These are phyloP conservation scores for Gryllus bimaculatus DNA, from an alignment of 1,140 invertebrate species.

Conservation along the genomic window DNA sequence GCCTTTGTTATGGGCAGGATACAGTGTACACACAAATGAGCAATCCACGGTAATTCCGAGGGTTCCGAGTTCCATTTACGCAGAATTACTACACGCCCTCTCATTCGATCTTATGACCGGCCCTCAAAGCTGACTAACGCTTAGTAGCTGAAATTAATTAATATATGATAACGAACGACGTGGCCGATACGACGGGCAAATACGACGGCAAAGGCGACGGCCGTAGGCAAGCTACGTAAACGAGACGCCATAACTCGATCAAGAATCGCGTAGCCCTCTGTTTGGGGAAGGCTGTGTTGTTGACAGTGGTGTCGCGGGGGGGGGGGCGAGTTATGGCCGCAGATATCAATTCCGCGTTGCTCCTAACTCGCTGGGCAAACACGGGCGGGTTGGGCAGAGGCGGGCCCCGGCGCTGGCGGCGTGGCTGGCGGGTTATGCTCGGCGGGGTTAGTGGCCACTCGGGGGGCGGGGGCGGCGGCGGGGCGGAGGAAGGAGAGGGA, in stretches of 20 bases:
- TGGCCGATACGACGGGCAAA: background rate
- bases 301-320: background rate
- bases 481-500: no score
- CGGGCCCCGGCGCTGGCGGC: no score
- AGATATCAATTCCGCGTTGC: background rate
- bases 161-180: background rate
- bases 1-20: background rate
- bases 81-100: background rate
- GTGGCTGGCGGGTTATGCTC: background rate
- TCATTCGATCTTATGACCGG: background rate
- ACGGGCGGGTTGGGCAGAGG: background rate
- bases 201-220: background rate
- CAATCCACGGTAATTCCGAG: background rate
- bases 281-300: background rate
- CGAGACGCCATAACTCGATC: background rate
- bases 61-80: background rate
- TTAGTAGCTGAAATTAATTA: background rate
- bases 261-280: background rate
- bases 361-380: background rate
- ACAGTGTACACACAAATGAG: background rate
- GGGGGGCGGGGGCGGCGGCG: no score
- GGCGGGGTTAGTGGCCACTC: background rate
- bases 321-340: background rate
- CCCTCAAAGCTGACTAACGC: background rate
- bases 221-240: background rate